Conservation (phyloP, 2,797 vertebrate genomes). For the Ceryle rudis region DNA sequence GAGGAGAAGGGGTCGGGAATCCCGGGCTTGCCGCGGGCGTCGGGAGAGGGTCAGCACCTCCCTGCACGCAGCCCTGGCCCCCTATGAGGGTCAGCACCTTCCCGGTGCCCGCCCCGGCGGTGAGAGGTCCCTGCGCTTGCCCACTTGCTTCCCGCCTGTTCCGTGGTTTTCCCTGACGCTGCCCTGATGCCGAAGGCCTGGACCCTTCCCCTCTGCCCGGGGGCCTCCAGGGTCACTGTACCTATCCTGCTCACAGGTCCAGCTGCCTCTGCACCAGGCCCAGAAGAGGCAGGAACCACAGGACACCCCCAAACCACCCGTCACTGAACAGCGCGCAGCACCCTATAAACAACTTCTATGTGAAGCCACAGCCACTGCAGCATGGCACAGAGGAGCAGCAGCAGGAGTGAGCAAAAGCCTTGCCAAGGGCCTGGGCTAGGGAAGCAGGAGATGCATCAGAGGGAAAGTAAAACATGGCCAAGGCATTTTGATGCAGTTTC, state of each 20-base stretch:
- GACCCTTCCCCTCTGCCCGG: not conserved
- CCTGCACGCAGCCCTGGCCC: not conserved
- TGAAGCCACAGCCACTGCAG: not conserved
- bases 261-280: not conserved
- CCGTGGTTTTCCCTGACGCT: fast-evolving
- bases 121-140: not conserved
- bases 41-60: not conserved
- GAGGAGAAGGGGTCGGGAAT: fast-evolving
- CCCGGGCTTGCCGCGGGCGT: not conserved
- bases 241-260: not conserved
- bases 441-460: not conserved
- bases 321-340: not conserved
- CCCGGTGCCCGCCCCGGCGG: not conserved
- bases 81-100: not conserved
- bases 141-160: fast-evolving
- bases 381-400: not conserved
- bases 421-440: not conserved
- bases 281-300: fast-evolving
- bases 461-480: not conserved
- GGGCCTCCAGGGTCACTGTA: no score
- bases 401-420: not conserved
- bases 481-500: not conserved
- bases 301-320: not conserved
- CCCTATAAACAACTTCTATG: not conserved
- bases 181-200: not conserved